Evolutionary conservation across 1,140 invertebrate species (phyloP).

Genomic region (Pogonognathellus flavescens): DNA sequence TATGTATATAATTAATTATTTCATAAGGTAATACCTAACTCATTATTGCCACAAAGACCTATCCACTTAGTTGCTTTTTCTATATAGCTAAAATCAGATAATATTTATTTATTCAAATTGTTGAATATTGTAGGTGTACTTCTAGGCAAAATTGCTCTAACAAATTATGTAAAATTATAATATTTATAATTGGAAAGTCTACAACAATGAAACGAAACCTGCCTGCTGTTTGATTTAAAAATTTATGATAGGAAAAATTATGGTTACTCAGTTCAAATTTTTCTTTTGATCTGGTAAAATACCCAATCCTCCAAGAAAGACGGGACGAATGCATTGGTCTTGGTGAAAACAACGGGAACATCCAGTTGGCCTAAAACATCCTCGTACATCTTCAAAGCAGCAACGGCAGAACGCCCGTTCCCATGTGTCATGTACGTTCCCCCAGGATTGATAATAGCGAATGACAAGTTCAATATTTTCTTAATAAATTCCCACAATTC

Average conservation of each 20-base stretch:
- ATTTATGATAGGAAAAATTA: background rate
- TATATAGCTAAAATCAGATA: too few relatives aligned
- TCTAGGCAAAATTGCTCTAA: too few relatives aligned
- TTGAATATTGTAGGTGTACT: too few relatives aligned
- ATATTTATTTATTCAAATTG: too few relatives aligned
- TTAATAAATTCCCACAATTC: slow-evolving; percentile 90
- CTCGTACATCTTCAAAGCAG: slow-evolving; percentile 85
- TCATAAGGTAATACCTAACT: too few relatives aligned
- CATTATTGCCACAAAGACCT: too few relatives aligned
- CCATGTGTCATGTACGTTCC: slow-evolving; percentile 93
- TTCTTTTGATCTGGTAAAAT: slow-evolving; percentile 76
- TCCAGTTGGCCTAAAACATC: slow-evolving; percentile 79
- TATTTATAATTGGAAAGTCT: too few relatives aligned
- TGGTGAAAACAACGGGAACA: slow-evolving; percentile 81
- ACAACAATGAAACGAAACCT: too few relatives aligned
- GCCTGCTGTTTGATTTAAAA: too few relatives aligned
- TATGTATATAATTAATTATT: too few relatives aligned
- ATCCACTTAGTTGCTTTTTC: too few relatives aligned
- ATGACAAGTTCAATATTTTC: slow-evolving; percentile 83
- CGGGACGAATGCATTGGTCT: slow-evolving; percentile 83
- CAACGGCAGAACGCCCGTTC: slow-evolving; percentile 82
- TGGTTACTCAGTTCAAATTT: background rate
- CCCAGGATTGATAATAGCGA: slow-evolving; percentile 81
- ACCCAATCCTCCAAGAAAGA: slow-evolving; percentile 93
- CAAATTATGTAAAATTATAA: too few relatives aligned